Evolutionary conservation across 2,797 vertebrate species (phyloP).

Genomic region (Anas capensis): DNA sequence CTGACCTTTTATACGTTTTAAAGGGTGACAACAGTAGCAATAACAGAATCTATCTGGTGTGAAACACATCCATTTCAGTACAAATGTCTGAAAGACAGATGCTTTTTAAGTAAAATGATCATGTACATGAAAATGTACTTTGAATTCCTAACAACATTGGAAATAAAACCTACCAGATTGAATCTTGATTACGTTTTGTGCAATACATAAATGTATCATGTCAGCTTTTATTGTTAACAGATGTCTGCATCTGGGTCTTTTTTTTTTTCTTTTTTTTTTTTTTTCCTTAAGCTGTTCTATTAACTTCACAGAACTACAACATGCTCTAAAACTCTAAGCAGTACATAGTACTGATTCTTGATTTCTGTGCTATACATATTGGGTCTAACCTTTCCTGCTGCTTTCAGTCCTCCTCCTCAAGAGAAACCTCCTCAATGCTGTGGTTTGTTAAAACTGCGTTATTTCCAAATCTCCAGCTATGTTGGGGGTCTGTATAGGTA

Average conservation of each 20-base stretch:
- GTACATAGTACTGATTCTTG: rapidly evolving
- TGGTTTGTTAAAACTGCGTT: not conserved
- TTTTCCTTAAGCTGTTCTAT: not conserved
- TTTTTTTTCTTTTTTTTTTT: not conserved
- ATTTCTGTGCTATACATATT: not conserved
- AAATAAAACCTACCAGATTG: constrained; percentile 12
- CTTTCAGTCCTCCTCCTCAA: not conserved
- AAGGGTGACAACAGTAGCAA: not conserved
- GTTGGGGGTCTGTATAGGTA: not conserved
- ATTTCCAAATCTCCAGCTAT: not conserved
- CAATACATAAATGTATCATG: not conserved
- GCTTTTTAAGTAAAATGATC: not conserved
- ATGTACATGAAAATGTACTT: not conserved
- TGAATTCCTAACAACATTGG: not conserved
- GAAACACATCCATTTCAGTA: not conserved
- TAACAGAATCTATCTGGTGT: not conserved
- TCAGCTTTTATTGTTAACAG: constrained; percentile 20
- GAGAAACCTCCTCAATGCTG: not conserved
- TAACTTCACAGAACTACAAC: not conserved
- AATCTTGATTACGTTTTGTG: constrained; percentile 44
- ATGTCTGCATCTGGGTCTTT: constrained; percentile 18
- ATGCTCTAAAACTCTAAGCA: not conserved
- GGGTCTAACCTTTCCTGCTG: not conserved
- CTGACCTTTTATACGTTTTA: not conserved
- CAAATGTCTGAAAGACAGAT: not conserved